Conservation (phyloP, 1,140 invertebrate genomes). For the Cepaea nemoralis region DNA sequence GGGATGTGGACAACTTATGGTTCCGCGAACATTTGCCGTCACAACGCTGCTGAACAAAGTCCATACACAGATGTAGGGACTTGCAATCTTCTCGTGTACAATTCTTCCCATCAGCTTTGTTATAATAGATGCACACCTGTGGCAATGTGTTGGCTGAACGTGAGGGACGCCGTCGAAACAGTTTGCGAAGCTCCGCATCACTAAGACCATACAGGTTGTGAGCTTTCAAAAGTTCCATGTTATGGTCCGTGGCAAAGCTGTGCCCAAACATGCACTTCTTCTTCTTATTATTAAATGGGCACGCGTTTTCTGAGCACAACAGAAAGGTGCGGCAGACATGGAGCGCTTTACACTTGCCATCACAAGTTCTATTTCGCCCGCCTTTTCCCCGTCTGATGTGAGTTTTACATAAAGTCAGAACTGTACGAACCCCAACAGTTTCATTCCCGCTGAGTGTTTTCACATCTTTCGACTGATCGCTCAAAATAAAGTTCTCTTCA, state of each 20-base stretch:
- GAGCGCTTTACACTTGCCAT: slow-evolving; percentile 1
- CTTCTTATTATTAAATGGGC: not conserved
- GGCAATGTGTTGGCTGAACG: not conserved
- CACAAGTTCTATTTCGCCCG: slow-evolving; percentile 8
- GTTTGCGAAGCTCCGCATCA: not conserved
- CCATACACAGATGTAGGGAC: slow-evolving; percentile 19
- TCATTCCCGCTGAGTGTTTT: not conserved
- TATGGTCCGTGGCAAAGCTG: not conserved
- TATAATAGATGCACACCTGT: slow-evolving; percentile 31
- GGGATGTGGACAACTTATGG: not conserved
- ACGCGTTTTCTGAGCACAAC: not conserved
- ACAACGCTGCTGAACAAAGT: slow-evolving; percentile 5
- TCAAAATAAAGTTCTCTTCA: not conserved
- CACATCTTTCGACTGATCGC: not conserved
- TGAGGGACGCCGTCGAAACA: slow-evolving; percentile 11
- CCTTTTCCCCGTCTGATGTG: not conserved
- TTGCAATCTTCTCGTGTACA: slow-evolving; percentile 11
- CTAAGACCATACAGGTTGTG: not conserved
- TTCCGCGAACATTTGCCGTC: not conserved
- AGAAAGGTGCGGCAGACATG: slow-evolving; percentile 33
- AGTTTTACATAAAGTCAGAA: slow-evolving; percentile 10
- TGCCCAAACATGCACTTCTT: slow-evolving; percentile 29
- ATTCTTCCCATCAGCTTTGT: slow-evolving; percentile 6
- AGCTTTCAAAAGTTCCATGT: not conserved
- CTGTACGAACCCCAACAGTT: slow-evolving; percentile 25